Percentiles rank a stretch among this genome's conserved stretches.
These are phyloP conservation scores for Pangasius mekongensis DNA, from an alignment of 2,797 vertebrate species.

Conservation along the genomic window DNA sequence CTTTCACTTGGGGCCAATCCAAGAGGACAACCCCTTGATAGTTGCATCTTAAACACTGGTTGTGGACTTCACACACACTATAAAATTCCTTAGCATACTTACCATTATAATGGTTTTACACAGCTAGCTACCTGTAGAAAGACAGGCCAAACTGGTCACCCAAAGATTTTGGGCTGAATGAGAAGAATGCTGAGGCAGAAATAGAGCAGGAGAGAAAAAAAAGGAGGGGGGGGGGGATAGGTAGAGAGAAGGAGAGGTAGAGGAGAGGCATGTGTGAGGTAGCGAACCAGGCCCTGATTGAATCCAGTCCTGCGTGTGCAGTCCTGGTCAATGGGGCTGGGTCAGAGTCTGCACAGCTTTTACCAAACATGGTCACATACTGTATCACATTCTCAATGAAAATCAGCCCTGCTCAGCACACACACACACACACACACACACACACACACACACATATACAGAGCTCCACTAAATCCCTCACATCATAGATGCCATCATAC, in stretches of 20 bases:
- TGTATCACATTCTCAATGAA: slow-evolving; percentile 70
- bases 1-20: slow-evolving; percentile 20
- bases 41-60: not conserved
- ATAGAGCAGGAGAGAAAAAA: slow-evolving; percentile 40
- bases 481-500: slow-evolving; percentile 2
- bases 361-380: slow-evolving; percentile 84
- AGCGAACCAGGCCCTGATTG: slow-evolving; percentile 65
- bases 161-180: slow-evolving; percentile 10
- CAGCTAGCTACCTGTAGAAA: not conserved
- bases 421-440: slow-evolving; percentile 35
- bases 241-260: slow-evolving; percentile 46
- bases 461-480: slow-evolving; percentile 25
- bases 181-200: slow-evolving; percentile 26
- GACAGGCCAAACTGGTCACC: slow-evolving; percentile 1
- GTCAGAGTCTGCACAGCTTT: slow-evolving; percentile 71
- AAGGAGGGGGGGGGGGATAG: slow-evolving; percentile 38
- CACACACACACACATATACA: slow-evolving; percentile 23
- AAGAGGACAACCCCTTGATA: not conserved
- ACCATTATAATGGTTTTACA: not conserved
- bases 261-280: slow-evolving; percentile 39
- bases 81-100: not conserved
- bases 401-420: slow-evolving; percentile 61
- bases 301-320: slow-evolving; percentile 67
- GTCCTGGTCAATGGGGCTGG: slow-evolving; percentile 69
- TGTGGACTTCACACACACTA: not conserved